Evolutionary conservation across 2,888 invertebrate genomes (phyloP), one percentile per base, ranked within the genome.

Genomic region (Criorhina ranunculi): DNA sequence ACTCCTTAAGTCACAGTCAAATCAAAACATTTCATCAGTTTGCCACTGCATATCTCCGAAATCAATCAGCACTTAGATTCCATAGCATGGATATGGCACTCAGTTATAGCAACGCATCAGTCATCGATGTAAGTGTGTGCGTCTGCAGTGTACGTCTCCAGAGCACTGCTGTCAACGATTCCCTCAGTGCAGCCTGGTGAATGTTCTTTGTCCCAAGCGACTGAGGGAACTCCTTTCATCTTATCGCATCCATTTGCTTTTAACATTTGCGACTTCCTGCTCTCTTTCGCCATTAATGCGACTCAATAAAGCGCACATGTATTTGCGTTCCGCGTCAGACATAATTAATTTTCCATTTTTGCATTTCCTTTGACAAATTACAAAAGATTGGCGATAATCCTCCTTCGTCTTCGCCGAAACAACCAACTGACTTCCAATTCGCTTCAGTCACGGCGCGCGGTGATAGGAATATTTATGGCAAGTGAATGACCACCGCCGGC

Each of bases 351-450:
- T 69, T 66, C 53, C 29, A 12, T 66, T 57, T 62, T 5, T 70
- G 33, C 42, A 29, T 73, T 73, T 59, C 73, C 73, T 79, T 79
- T 79, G 72, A 79, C 79, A 79, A 79, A 79, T 79, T 79, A 79
- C 73, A 73, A 79, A 79, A 67, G 72, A 73, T 73, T 46, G 79
- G 51, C 40, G 66, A 73, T 66, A 66, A 8, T 40, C 29, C 49
- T 31, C n/a, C 17, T 12, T 0, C 60, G 8, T 7, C 44, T 44
- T 12, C 11, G 6, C 3, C n/a, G 19, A 8, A 51, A 29, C 7
- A 66, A 42, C 11, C 24, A 53, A 12, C 8, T 9, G 9, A 59
- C 31, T 29, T 77, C 69, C 60, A 62, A 57, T 78, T 57, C 72
- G 57, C 53, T 53, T 24, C 24, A 24, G 24, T 24, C 24, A 24